Percentiles rank a stretch among this genome's conserved stretches.
phyloP scores from a whole-genome alignment of 2,113 vertebrate genomes.

The Herpetotheres cachinnans region DNA sequence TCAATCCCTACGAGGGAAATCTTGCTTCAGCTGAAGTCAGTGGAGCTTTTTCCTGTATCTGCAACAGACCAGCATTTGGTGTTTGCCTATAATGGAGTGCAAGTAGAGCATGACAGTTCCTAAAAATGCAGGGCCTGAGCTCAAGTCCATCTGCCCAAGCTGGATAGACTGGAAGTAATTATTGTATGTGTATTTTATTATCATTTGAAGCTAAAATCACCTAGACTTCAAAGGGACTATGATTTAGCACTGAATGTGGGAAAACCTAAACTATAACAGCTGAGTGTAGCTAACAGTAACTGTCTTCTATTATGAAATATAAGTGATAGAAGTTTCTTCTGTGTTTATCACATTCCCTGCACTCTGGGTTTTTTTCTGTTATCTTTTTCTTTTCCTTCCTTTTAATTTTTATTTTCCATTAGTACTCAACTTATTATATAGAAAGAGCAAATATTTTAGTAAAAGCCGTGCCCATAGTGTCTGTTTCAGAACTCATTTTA shows the following conservation, averaged over 20 bases:
- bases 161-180: neutral
- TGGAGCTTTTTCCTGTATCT: neutral
- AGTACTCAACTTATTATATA: neutral
- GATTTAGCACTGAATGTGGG: neutral
- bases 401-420: neutral
- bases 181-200: neutral
- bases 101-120: neutral
- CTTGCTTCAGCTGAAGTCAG: neutral
- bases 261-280: neutral
- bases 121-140: neutral
- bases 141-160: neutral
- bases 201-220: neutral
- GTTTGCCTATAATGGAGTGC: neutral
- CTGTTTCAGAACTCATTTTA: neutral
- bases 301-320: neutral
- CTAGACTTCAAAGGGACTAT: neutral
- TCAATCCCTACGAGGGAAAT: neutral
- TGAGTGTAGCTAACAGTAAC: neutral
- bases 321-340: neutral
- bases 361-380: no score
- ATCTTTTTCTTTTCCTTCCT: neutral
- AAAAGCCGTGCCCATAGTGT: neutral
- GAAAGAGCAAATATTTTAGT: neutral
- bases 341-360: neutral
- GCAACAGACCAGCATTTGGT: neutral